phyloP scores from a whole-genome alignment of 2,888 invertebrate genomes.

The Lottia gigantea region DNA sequence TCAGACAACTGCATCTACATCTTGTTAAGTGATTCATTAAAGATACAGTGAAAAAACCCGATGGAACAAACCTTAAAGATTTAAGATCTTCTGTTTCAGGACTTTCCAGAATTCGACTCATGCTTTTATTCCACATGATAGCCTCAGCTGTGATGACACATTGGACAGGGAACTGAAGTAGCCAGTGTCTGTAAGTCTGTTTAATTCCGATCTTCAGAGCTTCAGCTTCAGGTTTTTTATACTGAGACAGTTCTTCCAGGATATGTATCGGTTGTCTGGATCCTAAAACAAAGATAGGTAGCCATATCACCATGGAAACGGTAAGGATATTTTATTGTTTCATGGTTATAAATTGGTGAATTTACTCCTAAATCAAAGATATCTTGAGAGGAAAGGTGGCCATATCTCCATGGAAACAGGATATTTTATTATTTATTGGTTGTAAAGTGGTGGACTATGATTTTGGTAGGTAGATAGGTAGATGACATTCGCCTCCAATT shows the following conservation, averaged over 20 bases:
- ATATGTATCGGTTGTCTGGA: conserved; percentile 50
- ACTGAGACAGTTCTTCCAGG: conserved; percentile 54
- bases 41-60: neutral
- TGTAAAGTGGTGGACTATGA: no score
- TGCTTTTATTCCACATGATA: conserved; percentile 59
- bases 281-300: conserved; percentile 23
- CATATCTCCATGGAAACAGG: no score
- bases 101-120: conserved; percentile 51
- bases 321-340: no score
- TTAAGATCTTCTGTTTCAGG: conserved; percentile 49
- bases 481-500: no score
- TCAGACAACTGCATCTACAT: no score
- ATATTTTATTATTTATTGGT: no score
- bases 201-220: conserved; percentile 40
- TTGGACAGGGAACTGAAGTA: conserved; percentile 63
- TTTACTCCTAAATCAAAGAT: no score
- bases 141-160: conserved; percentile 62
- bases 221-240: conserved; percentile 22
- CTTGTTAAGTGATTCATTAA: no score
- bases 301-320: no score
- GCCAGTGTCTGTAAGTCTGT: conserved; percentile 57
- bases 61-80: conserved; percentile 31
- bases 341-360: no score
- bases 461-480: no score
- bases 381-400: no score